phyloP scores from a whole-genome alignment of 2,113 vertebrate species.

The Litocranius walleri region DNA sequence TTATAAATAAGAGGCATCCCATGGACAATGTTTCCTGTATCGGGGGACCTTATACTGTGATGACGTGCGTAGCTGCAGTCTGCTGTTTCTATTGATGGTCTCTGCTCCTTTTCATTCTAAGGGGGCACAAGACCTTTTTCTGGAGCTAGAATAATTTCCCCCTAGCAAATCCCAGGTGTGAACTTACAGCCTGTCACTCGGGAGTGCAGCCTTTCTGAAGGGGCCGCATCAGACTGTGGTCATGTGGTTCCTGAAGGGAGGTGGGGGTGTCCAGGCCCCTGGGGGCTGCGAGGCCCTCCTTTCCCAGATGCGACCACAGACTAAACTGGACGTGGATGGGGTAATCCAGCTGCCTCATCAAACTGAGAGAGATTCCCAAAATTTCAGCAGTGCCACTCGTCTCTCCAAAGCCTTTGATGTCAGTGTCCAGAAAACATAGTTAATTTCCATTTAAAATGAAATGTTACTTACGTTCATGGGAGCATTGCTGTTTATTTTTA shows the following conservation, averaged over 20 bases:
- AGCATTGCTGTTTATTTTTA: not conserved
- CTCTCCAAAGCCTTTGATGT: not conserved
- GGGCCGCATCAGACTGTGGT: not conserved
- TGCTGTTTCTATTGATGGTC: accelerated
- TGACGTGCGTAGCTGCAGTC: accelerated
- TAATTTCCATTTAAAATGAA: not conserved
- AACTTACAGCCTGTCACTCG: accelerated
- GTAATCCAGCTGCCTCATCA: not conserved
- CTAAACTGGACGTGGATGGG: accelerated
- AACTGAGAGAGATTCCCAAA: accelerated
- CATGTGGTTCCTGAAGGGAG: accelerated
- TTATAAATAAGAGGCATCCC: accelerated
- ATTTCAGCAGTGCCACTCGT: accelerated
- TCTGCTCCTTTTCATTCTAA: not conserved
- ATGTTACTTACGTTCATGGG: no score
- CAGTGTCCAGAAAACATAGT: not conserved
- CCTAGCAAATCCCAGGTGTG: no score
- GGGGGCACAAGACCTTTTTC: no score
- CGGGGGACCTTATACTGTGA: accelerated
- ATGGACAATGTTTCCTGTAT: not conserved
- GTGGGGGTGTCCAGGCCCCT: accelerated
- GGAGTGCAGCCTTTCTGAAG: not conserved
- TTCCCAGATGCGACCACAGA: accelerated
- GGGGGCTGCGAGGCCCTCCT: not conserved
- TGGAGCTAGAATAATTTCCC: not conserved